Evolutionary conservation across 2,888 invertebrate species (phyloP).

Genomic region (Tanypteryx hageni): DNA sequence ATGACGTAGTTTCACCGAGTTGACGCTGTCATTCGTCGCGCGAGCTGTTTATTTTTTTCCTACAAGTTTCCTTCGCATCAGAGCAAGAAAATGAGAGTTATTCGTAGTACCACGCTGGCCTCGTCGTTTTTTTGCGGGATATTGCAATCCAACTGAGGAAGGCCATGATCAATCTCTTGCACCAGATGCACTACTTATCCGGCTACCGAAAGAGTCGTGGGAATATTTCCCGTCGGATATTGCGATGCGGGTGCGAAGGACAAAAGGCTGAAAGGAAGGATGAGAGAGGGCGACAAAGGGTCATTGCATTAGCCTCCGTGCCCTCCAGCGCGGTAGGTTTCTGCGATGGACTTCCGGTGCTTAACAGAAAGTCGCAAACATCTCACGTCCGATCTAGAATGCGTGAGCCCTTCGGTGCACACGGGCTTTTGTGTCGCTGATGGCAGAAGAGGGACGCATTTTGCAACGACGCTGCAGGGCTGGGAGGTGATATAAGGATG

Average conservation of each 20-base stretch:
- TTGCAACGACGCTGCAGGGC: background rate
- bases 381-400: conserved; percentile 7
- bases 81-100: too few species aligned
- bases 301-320: conserved; percentile 9
- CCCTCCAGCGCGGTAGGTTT: background rate
- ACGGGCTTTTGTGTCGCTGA: background rate
- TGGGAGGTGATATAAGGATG: too few species aligned
- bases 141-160: too few species aligned
- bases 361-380: background rate
- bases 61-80: too few species aligned
- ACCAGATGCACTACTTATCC: background rate
- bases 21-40: too few species aligned
- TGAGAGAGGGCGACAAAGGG: background rate
- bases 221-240: background rate
- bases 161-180: background rate
- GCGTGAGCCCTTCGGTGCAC: background rate
- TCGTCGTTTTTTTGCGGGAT: too few species aligned
- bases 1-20: too few species aligned
- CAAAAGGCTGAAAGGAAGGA: background rate
- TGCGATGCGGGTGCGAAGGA: background rate
- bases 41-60: too few species aligned
- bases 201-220: background rate
- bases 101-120: too few species aligned
- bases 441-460: background rate
- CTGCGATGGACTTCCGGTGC: conserved; percentile 10